Evolutionary conservation across 2,113 vertebrate genomes (phyloP).

Genomic region (Erinaceus europaeus): DNA sequence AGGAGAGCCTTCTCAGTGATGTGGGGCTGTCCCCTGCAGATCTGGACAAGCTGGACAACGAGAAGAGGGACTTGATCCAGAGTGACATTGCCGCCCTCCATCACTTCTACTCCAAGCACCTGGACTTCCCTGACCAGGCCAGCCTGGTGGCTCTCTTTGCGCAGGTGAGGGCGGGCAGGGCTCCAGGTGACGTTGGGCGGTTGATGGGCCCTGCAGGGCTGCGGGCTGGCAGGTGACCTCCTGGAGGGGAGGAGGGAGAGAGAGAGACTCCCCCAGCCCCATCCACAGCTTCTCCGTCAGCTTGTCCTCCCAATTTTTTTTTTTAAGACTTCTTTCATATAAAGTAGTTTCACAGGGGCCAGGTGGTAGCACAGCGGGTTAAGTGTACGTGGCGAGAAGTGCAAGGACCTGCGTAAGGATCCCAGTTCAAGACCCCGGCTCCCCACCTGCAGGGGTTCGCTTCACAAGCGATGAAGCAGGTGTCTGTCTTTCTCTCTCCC

Average conservation of each 20-base stretch:
- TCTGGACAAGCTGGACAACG: conserved; percentile 92
- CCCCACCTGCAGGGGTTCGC: too few species aligned
- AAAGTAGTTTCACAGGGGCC: too few species aligned
- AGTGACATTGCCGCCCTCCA: conserved; percentile 90
- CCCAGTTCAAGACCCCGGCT: too few species aligned
- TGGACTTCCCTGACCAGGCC: conserved; percentile 88
- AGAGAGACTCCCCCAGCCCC: too few species aligned
- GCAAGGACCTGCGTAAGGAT: too few species aligned
- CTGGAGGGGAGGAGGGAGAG: background rate
- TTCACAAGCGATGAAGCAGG: too few species aligned
- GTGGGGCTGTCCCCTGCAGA: conserved; percentile 81
- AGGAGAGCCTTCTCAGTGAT: conserved; percentile 4
- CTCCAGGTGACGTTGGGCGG: background rate
- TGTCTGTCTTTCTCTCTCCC: too few species aligned
- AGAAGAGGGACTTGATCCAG: conserved; percentile 90
- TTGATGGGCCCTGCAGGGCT: background rate
- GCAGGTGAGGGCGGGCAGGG: conserved; percentile 84
- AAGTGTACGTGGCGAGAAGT: too few species aligned
- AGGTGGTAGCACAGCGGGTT: too few species aligned
- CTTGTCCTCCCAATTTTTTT: too few species aligned
- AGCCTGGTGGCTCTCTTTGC: conserved; percentile 90
- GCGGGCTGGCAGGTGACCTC: background rate
- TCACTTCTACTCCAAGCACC: conserved; percentile 94
- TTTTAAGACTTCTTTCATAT: too few species aligned
- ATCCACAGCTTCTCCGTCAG: too few species aligned